These are phyloP conservation scores for Mnemiopsis leidyi DNA, from an alignment of 37 sponge, comb jelly and placozoan species.

Conservation along the genomic window DNA sequence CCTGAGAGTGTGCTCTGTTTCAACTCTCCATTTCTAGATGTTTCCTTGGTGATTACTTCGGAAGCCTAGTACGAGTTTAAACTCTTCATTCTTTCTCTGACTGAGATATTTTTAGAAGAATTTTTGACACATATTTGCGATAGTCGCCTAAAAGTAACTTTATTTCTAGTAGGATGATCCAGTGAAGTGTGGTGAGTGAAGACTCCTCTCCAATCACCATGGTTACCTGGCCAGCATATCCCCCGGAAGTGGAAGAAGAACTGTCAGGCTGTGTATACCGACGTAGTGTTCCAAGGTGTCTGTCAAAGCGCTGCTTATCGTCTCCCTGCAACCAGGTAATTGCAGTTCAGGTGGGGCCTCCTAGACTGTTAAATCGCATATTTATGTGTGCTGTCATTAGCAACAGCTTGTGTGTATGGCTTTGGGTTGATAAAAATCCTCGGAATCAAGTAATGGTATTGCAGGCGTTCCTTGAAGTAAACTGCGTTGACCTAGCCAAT, in stretches of 20 bases:
- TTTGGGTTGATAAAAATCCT: background rate
- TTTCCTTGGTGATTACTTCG: background rate
- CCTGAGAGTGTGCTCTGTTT: background rate
- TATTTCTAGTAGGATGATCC: too few relatives aligned
- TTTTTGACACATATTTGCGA: background rate
- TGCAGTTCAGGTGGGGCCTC: background rate
- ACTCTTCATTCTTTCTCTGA: background rate
- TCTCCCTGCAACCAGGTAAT: background rate
- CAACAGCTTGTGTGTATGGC: background rate
- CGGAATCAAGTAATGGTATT: background rate
- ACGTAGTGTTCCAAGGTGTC: background rate
- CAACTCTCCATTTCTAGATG: too few relatives aligned
- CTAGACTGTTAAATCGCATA: background rate
- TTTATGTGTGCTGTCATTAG: background rate
- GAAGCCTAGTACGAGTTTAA: background rate
- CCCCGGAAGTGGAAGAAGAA: background rate
- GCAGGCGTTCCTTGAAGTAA: background rate
- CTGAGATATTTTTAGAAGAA: background rate
- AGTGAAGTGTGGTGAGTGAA: too few relatives aligned
- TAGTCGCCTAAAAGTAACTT: background rate
- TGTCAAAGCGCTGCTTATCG: background rate
- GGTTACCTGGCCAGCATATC: constrained; percentile 21
- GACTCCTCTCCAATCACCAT: too few relatives aligned
- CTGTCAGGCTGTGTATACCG: background rate
- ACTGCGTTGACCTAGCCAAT: background rate